Conservation (phyloP, 1,140 invertebrate genomes). For the Caenorhabditis elegans region WBcel235 BX284605.5:5543501-5544000, state of each 20-base stretch:
- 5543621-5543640: background rate
- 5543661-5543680: background rate
- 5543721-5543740: background rate
- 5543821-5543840: background rate
- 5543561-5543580: background rate
- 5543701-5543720: background rate
- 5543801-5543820: background rate
- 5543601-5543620: background rate
- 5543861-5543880: background rate
- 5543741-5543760: background rate
- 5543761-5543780: background rate
- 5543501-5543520: background rate
- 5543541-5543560: background rate
- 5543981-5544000: background rate
- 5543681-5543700: background rate
- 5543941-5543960: background rate
- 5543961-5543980: background rate
- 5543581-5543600: background rate
- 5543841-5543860: background rate
- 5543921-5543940: background rate
- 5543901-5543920: conserved; percentile 1
- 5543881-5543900: background rate
- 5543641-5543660: conserved; percentile 1
- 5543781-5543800: background rate
- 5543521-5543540: conserved; percentile 14